These are phyloP conservation scores for Rhinichthys klamathensis DNA, from an alignment of 2,113 vertebrate species.

Conservation along the genomic window DNA sequence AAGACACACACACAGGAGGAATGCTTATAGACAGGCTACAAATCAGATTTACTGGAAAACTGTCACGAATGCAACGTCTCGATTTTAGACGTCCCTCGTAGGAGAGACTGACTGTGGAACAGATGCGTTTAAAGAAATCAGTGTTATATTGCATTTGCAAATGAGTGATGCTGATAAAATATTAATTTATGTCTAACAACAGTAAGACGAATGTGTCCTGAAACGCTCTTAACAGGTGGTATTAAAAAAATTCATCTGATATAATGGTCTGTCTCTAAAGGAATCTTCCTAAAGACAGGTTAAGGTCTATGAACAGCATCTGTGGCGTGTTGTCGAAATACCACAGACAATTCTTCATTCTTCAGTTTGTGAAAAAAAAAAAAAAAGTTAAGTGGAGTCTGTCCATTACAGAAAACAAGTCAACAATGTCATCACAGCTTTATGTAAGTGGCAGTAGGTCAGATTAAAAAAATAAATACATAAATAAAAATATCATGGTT, in stretches of 20 bases:
- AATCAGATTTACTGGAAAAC: conserved; percentile 2
- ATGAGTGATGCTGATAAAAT: conserved; percentile 17
- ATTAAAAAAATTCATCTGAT: background rate
- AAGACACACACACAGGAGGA: conserved; percentile 35
- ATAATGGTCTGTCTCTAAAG: background rate
- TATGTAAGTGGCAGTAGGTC: too few species aligned
- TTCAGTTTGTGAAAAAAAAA: too few species aligned
- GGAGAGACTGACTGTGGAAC: background rate
- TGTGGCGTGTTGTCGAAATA: background rate
- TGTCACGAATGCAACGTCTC: background rate
- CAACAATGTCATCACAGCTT: too few species aligned
- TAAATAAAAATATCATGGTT: too few species aligned
- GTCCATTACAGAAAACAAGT: too few species aligned
- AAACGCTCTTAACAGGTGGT: background rate
- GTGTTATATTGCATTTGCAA: conserved; percentile 8
- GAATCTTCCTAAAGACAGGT: background rate
- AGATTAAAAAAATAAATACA: too few species aligned
- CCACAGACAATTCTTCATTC: too few species aligned
- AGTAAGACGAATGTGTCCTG: background rate
- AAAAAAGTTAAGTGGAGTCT: too few species aligned
- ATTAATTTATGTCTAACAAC: conserved; percentile 1
- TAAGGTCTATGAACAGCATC: background rate
- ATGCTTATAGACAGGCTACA: conserved; percentile 17
- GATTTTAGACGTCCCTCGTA: background rate
- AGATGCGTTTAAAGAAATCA: conserved; percentile 19